Evolutionary conservation across 2,113 vertebrate genomes (phyloP).

Genomic region (Plestiodon gilberti): DNA sequence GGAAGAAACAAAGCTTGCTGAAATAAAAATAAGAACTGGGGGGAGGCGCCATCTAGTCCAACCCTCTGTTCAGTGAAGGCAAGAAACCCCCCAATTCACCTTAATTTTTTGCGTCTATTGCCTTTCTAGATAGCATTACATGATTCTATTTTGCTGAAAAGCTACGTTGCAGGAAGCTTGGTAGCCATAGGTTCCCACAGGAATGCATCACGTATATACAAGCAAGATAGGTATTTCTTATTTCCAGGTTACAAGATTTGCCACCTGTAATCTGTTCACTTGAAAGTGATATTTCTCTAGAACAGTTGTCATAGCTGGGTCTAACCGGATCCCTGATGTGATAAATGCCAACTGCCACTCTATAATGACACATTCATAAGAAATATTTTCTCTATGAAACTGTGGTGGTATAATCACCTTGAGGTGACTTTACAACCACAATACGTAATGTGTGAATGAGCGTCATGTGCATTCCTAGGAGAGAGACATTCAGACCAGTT

Average conservation of each 20-base stretch:
- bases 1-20: no score
- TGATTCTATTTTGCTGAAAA: background rate
- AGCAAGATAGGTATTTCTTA: background rate
- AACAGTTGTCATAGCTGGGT: no score
- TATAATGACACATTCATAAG: background rate
- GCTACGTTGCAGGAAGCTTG: background rate
- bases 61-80: no score
- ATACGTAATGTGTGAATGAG: background rate
- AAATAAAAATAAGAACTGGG: no score
- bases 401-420: background rate
- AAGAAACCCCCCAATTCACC: background rate
- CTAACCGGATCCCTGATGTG: background rate
- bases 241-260: no score
- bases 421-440: background rate
- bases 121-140: background rate
- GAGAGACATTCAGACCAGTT: background rate
- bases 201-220: background rate
- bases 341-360: background rate
- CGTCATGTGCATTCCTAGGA: background rate
- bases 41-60: no score
- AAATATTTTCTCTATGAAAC: background rate
- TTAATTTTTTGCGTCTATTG: background rate
- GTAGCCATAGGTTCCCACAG: background rate
- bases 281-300: no score
- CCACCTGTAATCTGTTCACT: background rate